Conservation (phyloP, 2,113 vertebrate genomes). For the Arothron firmamentum region DNA sequence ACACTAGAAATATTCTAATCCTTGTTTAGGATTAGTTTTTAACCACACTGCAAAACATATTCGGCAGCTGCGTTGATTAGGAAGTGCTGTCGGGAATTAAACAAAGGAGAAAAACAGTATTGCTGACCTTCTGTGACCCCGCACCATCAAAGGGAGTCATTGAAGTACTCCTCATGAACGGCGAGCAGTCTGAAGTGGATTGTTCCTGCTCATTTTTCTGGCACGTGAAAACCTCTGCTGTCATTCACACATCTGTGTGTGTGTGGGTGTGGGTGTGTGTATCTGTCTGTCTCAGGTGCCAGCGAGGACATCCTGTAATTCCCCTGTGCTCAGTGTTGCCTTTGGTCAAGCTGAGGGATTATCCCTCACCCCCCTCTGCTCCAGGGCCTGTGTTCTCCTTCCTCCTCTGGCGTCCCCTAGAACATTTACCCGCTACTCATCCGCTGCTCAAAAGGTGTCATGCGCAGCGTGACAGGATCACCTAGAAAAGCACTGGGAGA, state of each 20-base stretch:
- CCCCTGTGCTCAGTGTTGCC: constrained; percentile 35
- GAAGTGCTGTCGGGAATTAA: too few species aligned
- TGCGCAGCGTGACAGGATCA: constrained; percentile 20
- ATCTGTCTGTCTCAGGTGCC: constrained; percentile 43
- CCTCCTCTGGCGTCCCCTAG: constrained; percentile 10
- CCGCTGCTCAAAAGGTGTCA: constrained; percentile 1
- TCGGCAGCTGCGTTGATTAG: too few species aligned
- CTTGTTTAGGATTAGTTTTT: not conserved
- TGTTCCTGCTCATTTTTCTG: constrained; percentile 27
- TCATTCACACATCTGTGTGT: constrained; percentile 8
- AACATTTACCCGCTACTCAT: constrained; percentile 3
- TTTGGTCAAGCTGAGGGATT: constrained; percentile 54
- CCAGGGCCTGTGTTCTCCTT: constrained; percentile 10
- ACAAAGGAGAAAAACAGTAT: too few species aligned
- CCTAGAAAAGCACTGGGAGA: too few species aligned
- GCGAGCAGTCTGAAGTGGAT: constrained; percentile 35
- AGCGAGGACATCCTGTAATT: constrained; percentile 57
- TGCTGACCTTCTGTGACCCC: too few species aligned
- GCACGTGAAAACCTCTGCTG: constrained; percentile 26
- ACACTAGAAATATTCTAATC: constrained; percentile 10
- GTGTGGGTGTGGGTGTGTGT: constrained; percentile 7
- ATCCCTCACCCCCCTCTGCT: constrained; percentile 36
- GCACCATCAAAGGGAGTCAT: too few species aligned
- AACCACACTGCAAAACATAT: too few species aligned
- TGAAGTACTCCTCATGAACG: not conserved